Conservation (phyloP, 2,888 invertebrate genomes). For the Lasioglossum pauxillum region DNA sequence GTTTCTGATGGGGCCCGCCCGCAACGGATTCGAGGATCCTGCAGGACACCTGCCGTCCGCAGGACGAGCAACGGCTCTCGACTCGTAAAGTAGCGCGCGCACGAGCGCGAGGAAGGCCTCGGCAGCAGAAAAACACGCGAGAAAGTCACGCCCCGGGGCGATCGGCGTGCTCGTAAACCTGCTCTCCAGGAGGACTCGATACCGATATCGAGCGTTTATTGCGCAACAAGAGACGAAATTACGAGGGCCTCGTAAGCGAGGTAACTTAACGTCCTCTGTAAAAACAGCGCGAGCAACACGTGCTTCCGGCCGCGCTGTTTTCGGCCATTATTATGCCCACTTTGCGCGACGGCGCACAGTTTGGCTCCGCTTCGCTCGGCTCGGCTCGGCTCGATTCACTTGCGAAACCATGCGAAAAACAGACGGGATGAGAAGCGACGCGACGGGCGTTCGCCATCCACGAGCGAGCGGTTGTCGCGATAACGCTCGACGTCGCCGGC, state of each 20-base stretch:
- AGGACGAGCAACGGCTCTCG: not conserved
- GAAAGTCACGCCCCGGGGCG: slow-evolving; percentile 54
- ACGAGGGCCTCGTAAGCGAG: slow-evolving; percentile 47
- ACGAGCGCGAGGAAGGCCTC: not conserved
- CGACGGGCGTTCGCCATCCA: slow-evolving; percentile 16
- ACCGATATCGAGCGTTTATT: slow-evolving; percentile 36
- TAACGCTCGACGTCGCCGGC: slow-evolving; percentile 67
- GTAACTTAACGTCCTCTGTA: slow-evolving; percentile 37
- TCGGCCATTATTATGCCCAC: slow-evolving; percentile 58
- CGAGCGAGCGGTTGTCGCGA: slow-evolving; percentile 54
- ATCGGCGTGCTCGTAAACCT: slow-evolving; percentile 43
- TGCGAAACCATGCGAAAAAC: not conserved
- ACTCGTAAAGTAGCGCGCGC: slow-evolving; percentile 2
- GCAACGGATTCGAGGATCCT: not conserved
- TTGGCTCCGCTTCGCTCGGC: not conserved
- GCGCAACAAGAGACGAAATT: slow-evolving; percentile 45
- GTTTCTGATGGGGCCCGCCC: not conserved
- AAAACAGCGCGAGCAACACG: slow-evolving; percentile 27
- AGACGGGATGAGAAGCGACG: not conserved
- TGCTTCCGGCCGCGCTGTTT: slow-evolving; percentile 30
- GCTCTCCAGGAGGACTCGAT: slow-evolving; percentile 33
- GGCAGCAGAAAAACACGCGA: slow-evolving; percentile 8
- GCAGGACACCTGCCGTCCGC: not conserved
- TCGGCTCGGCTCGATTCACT: not conserved
- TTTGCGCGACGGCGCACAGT: slow-evolving; percentile 43